A percentile compares a stretch with the other conserved stretches of the same genome.
Evolutionary conservation across 2,113 vertebrate genomes (phyloP).

Genomic region (Proteles cristata): DNA sequence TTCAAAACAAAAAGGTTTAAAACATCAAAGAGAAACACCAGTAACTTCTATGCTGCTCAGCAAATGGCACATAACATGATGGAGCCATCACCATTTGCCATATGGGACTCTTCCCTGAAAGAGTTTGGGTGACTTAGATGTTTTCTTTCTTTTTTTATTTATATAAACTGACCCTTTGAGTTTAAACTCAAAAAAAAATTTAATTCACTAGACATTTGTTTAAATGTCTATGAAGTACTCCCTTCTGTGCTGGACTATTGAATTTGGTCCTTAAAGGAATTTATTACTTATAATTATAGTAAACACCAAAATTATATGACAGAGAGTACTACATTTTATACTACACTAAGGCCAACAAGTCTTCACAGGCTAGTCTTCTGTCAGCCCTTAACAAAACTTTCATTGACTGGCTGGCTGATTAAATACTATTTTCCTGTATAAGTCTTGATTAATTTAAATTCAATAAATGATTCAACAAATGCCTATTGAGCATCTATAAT

Average conservation of each 20-base stretch:
- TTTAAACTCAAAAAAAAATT: slow-evolving; percentile 42
- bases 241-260: slow-evolving; percentile 3
- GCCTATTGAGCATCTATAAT: slow-evolving; percentile 37
- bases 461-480: slow-evolving; percentile 36
- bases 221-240: slow-evolving; percentile 20
- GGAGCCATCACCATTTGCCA: neutral
- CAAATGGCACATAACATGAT: neutral
- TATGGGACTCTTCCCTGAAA: neutral
- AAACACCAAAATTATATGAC: slow-evolving; percentile 12
- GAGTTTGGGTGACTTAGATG: neutral
- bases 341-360: neutral
- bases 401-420: slow-evolving; percentile 41
- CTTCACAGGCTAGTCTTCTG: neutral
- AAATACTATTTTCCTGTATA: slow-evolving; percentile 19
- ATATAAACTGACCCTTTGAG: neutral
- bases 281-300: slow-evolving; percentile 48
- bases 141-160: neutral
- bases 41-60: neutral
- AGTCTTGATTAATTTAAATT: slow-evolving; percentile 54
- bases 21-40: neutral
- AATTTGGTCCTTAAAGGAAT: slow-evolving; percentile 37
- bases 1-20: slow-evolving; percentile 24
- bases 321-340: neutral
- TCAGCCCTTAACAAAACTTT: slow-evolving; percentile 52
- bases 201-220: slow-evolving; percentile 30